Evolutionary conservation across 37 sponge, comb jelly and placozoan genomes (phyloP), one percentile per base, ranked within the genome.

Genomic region (Cladorhizidae sp.): DNA sequence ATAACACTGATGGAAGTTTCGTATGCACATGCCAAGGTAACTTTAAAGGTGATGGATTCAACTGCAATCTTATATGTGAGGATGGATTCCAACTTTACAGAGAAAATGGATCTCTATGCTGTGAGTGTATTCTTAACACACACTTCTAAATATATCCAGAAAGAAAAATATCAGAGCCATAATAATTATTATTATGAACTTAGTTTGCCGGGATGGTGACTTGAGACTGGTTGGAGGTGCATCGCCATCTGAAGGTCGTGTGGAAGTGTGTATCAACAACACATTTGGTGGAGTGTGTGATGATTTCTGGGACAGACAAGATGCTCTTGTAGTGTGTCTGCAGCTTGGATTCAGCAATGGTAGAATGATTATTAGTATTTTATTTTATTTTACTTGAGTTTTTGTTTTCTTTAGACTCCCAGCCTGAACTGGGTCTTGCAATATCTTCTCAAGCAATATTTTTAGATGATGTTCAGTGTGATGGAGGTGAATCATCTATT

Each of bases 241-340:
- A 20, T 35, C n/a, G n/a, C 12, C n/a, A 11, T 31, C 26, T 11
- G 83, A 83, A 41, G 83, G 83, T 9, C 42, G 57, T 62, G 76
- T 83, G 29, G 63, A 64, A 39, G 38, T 83, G 40, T 83, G 83
- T 26, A 64, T 69, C 28, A 83, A 75, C 43, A 75, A 75, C 56
- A 73, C 68, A 25, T 83, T 64, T 54, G 83, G 83, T 17, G 64
- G 56, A 57, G 65, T 83, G 26, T 83, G 83, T 83, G 86, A 59
- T 78, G 78, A 83, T 67, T 67, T 40, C 26, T 83, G 83, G 83
- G 76, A 83, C 36, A 56, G 31, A 67, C 65, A 40, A 39, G 83
- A 83, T 65, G 83, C 83, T 26, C 25, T 25, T 11, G 83, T 83
- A 28, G 83, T 67, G 0, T 83, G 83, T 50, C 49, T 33, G 35